Conservation (phyloP, 1,140 invertebrate genomes). For the Andricus grossulariae region DNA sequence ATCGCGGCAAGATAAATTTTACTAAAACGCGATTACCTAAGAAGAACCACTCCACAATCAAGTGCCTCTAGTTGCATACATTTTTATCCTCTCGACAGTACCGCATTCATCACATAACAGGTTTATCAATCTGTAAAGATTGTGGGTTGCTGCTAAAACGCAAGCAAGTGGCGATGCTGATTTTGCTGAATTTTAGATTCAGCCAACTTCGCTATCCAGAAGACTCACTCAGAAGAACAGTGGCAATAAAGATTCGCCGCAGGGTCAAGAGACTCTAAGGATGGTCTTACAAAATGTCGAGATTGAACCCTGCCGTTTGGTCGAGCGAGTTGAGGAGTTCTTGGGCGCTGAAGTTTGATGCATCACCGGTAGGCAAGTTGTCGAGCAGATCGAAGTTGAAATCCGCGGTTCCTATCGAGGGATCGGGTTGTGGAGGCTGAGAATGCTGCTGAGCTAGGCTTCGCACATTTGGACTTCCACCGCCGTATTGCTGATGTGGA, state of each 20-base stretch:
- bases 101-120: conserved; percentile 21
- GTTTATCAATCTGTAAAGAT: conserved; percentile 6
- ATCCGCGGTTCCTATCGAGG: conserved; percentile 77
- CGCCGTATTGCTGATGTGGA: conserved; percentile 72
- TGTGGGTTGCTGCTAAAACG: background rate
- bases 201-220: background rate
- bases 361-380: conserved; percentile 83
- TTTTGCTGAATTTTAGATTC: background rate
- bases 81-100: background rate
- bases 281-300: conserved; percentile 72
- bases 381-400: conserved; percentile 89
- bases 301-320: conserved; percentile 77
- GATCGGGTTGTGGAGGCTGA: conserved; percentile 68
- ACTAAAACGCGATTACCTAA: conserved; percentile 65
- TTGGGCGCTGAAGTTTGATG: conserved; percentile 84
- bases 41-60: conserved; percentile 50
- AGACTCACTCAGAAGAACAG: background rate
- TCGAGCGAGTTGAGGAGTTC: conserved; percentile 85
- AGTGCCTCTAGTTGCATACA: background rate
- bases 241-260: background rate
- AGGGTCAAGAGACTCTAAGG: background rate
- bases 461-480: conserved; percentile 67
- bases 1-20: conserved; percentile 57
- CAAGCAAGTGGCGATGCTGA: background rate
- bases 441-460: conserved; percentile 65